Base-by-base conservation (phyloP, 2,797 vertebrate genomes). In the Vireo griseus region DNA sequence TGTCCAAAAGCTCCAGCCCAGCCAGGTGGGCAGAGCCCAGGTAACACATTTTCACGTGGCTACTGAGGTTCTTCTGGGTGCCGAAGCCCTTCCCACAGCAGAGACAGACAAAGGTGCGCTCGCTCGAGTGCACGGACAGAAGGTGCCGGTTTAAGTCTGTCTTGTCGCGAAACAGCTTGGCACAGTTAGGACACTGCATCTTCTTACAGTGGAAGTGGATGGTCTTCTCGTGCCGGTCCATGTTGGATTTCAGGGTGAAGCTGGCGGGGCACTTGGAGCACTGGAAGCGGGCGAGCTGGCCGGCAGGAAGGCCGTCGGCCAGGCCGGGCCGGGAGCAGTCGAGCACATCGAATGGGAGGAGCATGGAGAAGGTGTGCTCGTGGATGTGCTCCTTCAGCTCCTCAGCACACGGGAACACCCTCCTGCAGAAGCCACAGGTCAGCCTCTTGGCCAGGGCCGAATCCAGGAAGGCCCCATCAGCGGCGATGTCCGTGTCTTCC, bases 161-260 rank as follows among this genome's bases (percentile, higher is more conserved):
- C 95, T 98, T 97, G 97, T 98, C 98, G 3, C 97, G 82, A 51
- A 98, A 98, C 69, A 98, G 97, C 88, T 97, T 98, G 95, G 97
- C 95, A 90, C 98, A 98, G 97, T 94, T 94, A 52, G 94, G 92
- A 58, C 98, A 98, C 91, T 97, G 98, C 98, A 98, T 98, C 94
- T 98, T 98, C 97, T 98, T 98, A 96, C 97, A 97, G 95, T 98
- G 98, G 82, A 96, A 98, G 95, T 98, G 98, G 95, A 98, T 97
- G 69, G 98, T 98, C 97, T 98, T 98, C 86, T 98, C 97, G 0
- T 98, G 98, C 6, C 98, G 98, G 66, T 99, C 98, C 11, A 98
- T 98, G 14, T 98, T 99, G 81, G 98, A 99, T 90, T 98, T 99
- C 85, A 98, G 97, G 1, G 98, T 98, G 97, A 99, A 98, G 97